Conservation (phyloP, 1,140 invertebrate species). For the Paramacrobiotus metropolitanus region DNA sequence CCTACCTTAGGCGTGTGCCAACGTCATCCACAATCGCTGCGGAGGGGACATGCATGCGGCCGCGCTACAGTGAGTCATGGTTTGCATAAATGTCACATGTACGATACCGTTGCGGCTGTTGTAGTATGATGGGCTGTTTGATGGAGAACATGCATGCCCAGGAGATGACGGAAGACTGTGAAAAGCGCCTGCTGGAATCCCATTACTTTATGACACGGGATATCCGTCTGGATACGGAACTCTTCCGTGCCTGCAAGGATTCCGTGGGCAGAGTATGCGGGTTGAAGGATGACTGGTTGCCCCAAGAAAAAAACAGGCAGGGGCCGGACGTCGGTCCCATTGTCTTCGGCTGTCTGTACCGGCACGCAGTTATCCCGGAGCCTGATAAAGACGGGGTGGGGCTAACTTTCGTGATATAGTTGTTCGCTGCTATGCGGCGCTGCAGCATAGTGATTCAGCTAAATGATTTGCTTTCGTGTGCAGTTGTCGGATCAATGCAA, state of each 20-base stretch:
- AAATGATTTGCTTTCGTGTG: no score
- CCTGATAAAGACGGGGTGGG: slow-evolving; percentile 30
- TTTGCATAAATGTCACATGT: background rate
- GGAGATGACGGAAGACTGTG: slow-evolving; percentile 64
- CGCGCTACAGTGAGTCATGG: slow-evolving; percentile 4
- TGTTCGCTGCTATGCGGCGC: no score
- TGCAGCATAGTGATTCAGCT: no score
- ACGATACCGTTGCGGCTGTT: slow-evolving; percentile 18
- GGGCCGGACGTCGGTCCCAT: slow-evolving; percentile 45
- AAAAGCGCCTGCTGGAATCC: slow-evolving; percentile 71
- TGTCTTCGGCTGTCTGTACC: slow-evolving; percentile 72
- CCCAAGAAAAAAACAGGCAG: slow-evolving; percentile 33
- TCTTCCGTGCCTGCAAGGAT: slow-evolving; percentile 61
- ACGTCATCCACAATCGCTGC: slow-evolving; percentile 39
- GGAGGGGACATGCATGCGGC: slow-evolving; percentile 14
- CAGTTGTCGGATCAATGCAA: slow-evolving; percentile 24
- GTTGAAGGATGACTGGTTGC: slow-evolving; percentile 50
- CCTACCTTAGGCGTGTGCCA: slow-evolving; percentile 56
- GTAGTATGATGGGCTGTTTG: slow-evolving; percentile 65
- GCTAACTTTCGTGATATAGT: background rate
- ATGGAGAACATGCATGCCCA: slow-evolving; percentile 66
- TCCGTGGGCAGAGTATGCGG: slow-evolving; percentile 61
- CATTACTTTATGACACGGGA: slow-evolving; percentile 89
- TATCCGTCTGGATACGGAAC: slow-evolving; percentile 63
- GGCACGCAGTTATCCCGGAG: slow-evolving; percentile 49